phyloP scores from a whole-genome alignment of 2,113 vertebrate genomes.

The Chaetodon trifascialis region DNA sequence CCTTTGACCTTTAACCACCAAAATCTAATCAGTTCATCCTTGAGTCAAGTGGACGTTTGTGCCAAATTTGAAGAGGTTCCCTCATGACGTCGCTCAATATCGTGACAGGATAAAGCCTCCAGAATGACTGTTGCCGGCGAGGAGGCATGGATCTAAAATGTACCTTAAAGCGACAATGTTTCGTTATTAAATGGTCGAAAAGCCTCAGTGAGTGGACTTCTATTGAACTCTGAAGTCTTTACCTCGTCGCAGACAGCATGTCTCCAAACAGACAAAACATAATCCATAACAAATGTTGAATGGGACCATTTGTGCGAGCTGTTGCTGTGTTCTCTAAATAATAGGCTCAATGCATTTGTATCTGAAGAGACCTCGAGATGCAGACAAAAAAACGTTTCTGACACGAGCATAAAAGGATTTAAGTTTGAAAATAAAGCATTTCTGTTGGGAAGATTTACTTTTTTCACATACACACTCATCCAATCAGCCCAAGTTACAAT shows the following conservation, averaged over 20 bases:
- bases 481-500: constrained; percentile 27
- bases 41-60: no score
- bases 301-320: background rate
- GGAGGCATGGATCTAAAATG: no score
- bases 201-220: background rate
- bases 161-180: background rate
- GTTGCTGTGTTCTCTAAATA: background rate
- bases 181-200: background rate
- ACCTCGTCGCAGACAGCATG: no score
- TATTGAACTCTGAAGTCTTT: background rate
- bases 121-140: no score
- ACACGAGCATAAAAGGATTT: background rate
- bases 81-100: no score
- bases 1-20: no score
- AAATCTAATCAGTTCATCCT: no score
- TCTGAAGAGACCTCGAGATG: background rate
- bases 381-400: background rate
- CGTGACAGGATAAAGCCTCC: no score
- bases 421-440: background rate
- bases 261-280: background rate
- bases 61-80: no score
- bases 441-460: background rate
- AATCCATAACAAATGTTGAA: background rate
- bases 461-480: background rate
- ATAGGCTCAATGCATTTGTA: background rate